These are phyloP conservation scores for Dendrolimus punctatus DNA, from an alignment of 1,140 invertebrate species.

Conservation along the genomic window DNA sequence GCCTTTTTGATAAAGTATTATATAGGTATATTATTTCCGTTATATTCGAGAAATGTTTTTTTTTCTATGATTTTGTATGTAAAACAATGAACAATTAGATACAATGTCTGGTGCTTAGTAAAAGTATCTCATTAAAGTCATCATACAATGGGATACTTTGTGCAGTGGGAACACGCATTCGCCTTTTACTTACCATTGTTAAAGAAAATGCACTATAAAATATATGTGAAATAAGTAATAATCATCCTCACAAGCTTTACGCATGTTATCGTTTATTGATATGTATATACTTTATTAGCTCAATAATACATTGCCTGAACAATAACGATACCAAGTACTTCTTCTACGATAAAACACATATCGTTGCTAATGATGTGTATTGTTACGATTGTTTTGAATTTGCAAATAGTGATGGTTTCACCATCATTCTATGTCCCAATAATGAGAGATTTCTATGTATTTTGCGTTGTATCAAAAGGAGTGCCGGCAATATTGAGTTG, in stretches of 20 bases:
- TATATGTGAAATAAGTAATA: no score
- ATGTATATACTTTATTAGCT: no score
- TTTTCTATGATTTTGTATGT: conserved; percentile 5
- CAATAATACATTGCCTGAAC: no score
- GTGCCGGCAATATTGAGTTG: conserved; percentile 40
- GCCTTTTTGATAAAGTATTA: no score
- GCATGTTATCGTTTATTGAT: no score
- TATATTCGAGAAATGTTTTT: no score
- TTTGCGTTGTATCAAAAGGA: conserved; percentile 43
- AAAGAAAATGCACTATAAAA: conserved; percentile 6
- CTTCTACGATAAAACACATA: no score
- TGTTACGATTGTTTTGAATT: conserved; percentile 8
- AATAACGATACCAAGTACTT: no score
- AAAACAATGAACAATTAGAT: conserved; percentile 20
- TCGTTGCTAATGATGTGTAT: not conserved
- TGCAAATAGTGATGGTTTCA: conserved; percentile 24
- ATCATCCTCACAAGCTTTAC: no score
- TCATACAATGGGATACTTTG: not conserved
- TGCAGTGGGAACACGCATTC: conserved; percentile 30
- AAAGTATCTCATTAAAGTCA: conserved; percentile 19
- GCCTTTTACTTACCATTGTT: conserved; percentile 42
- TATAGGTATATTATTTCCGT: no score
- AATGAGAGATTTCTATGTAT: conserved; percentile 44
- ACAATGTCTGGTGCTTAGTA: conserved; percentile 22
- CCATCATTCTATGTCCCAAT: conserved; percentile 30